Percentiles rank a stretch among this genome's conserved stretches.
Evolutionary conservation across 2,797 vertebrate genomes (phyloP).

Genomic region (Poecilia velifera): DNA sequence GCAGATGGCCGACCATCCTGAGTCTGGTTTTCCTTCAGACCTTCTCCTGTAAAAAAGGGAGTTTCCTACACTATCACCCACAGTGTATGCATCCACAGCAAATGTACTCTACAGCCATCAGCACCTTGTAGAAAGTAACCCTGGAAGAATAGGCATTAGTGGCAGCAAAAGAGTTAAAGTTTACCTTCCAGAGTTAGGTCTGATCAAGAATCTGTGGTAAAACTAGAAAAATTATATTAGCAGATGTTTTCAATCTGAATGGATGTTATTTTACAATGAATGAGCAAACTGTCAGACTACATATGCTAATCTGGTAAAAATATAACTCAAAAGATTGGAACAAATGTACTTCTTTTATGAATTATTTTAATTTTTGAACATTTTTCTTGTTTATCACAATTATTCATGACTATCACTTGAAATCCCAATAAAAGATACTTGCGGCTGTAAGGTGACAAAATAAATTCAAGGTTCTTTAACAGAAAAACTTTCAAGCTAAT

Average conservation of each 20-base stretch:
- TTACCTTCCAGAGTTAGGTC: neutral
- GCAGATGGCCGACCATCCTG: constrained; percentile 1
- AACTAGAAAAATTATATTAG: neutral
- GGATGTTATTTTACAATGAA: neutral
- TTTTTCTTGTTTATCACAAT: neutral
- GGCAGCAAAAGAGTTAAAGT: neutral
- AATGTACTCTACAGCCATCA: neutral
- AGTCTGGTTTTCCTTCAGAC: neutral
- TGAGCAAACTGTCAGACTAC: too few relatives aligned
- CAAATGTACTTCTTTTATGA: too few relatives aligned
- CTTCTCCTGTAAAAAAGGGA: neutral
- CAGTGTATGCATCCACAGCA: neutral
- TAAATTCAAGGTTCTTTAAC: neutral
- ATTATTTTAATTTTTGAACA: neutral
- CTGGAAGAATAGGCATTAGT: neutral
- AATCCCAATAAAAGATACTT: neutral
- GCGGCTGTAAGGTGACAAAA: neutral
- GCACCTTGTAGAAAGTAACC: neutral
- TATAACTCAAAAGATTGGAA: too few relatives aligned
- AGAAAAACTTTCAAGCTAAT: neutral
- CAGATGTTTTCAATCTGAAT: neutral
- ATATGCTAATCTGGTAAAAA: too few relatives aligned
- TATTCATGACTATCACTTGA: neutral
- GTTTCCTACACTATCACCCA: neutral
- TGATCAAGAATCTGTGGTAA: neutral